Percentiles rank a stretch among this genome's conserved stretches.
Evolutionary conservation across 2,797 vertebrate genomes (phyloP).

Genomic region (Halcyon chelicuti): DNA sequence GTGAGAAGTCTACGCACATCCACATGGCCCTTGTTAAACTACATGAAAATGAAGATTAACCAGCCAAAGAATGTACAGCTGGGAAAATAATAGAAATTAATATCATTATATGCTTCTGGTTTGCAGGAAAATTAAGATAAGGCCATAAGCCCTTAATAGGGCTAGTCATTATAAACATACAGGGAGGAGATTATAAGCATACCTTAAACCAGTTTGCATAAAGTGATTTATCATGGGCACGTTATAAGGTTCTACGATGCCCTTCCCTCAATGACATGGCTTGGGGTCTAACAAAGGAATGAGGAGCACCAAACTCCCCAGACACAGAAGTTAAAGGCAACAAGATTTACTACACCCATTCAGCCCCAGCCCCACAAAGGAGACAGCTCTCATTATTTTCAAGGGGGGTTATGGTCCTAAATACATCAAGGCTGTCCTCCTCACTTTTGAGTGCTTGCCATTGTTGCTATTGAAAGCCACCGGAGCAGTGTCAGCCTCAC

Average conservation of each 20-base stretch:
- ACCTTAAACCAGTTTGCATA: not conserved
- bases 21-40: not conserved
- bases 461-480: constrained; percentile 21
- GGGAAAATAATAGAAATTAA: constrained; percentile 60
- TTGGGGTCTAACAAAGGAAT: not conserved
- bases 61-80: constrained; percentile 8
- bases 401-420: not conserved
- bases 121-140: constrained; percentile 44
- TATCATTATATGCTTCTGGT: constrained; percentile 46
- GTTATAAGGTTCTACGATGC: not conserved
- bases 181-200: constrained; percentile 19
- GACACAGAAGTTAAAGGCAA: not conserved
- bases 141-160: constrained; percentile 70
- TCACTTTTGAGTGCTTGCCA: constrained; percentile 13
- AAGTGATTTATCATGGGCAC: not conserved
- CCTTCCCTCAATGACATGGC: not conserved
- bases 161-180: constrained; percentile 42
- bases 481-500: not conserved
- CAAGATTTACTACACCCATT: constrained; percentile 18
- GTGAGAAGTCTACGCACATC: not conserved
- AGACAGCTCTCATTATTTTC: constrained; percentile 1
- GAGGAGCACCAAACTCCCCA: not conserved
- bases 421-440: not conserved
- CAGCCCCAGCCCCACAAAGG: not conserved
- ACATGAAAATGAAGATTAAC: constrained; percentile 44